Conservation (phyloP, 2,797 vertebrate species). For the Leptodactylus fallax region DNA sequence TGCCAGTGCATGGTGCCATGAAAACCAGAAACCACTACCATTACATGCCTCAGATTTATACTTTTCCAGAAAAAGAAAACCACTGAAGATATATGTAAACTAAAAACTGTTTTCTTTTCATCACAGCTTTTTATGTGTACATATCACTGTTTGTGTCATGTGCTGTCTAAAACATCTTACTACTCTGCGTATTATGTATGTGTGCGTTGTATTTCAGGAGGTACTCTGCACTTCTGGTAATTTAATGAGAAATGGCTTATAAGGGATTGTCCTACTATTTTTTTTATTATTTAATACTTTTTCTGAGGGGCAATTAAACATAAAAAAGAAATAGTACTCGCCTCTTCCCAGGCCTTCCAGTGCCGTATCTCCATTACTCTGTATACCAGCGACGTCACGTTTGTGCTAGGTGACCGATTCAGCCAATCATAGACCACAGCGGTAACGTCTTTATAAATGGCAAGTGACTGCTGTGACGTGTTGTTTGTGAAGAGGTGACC, state of each 20-base stretch:
- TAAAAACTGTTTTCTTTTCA: constrained; percentile 26
- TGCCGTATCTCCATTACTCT: no score
- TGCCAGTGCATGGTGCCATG: constrained; percentile 3
- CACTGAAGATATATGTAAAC: neutral
- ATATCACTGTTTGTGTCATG: constrained; percentile 7
- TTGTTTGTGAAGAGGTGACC: no score
- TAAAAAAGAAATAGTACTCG: no score
- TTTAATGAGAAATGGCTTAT: neutral
- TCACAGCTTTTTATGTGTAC: constrained; percentile 43
- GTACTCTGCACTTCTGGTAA: neutral
- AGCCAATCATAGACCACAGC: no score
- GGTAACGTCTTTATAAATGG: no score
- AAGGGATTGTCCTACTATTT: neutral
- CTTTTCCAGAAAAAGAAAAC: constrained; percentile 1
- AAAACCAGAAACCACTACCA: neutral
- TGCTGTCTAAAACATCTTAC: constrained; percentile 32
- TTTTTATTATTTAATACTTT: no score
- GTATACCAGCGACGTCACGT: no score
- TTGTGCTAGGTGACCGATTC: no score
- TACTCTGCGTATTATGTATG: constrained; percentile 17
- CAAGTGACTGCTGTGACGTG: no score
- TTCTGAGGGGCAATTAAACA: no score
- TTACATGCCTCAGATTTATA: neutral
- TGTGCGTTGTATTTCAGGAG: neutral
- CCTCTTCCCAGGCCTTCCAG: no score